Base-by-base conservation (phyloP, 1,140 invertebrate species). In the Caenorhabditis remanei region DNA sequence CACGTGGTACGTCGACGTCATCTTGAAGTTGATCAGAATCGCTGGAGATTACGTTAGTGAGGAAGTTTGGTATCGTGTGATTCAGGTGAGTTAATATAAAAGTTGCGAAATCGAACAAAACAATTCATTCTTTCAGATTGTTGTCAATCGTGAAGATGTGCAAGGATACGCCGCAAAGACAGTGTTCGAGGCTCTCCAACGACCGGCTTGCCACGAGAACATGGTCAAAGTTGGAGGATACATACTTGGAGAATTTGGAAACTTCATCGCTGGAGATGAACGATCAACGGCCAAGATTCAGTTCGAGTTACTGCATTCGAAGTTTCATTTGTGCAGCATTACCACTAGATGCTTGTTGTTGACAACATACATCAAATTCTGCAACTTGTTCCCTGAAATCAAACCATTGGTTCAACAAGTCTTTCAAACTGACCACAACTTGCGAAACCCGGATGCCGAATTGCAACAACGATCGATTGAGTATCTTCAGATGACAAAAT, bases 211-310 rank as follows among this genome's bases (percentile, higher is more conserved):
- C 93, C 98, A 99, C 94, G 98, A 99, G 94, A 99, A 99, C 93
- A 99, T 99, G 98, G 98, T 99, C 0, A 99, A 99, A 95, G 98
- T 99, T 65, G 98, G 98, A 83, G 98, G 98, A 43, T 99, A 99
- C 91, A 99, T 99, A 91, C 94, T 99, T 61, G 98, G 98, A 85
- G 98, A 99, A 94, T 99, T 99, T 94, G 98, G 98, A 46, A 99
- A 99, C 94, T 94, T 99, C 40, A 99, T 99, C 93, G 98, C 98
- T 90, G 98, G 98, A 14, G 98, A 99, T 94, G 96, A 97, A 85
- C 95, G 98, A 83, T 99, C 98, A 63, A 79, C 90, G 85, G 92
- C 92, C 19, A 83, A 88, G 46, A 90, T 92, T 48, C 92, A 91
- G 67, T 92, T 93, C 63, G 90, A 93, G 40, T 84, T 91, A 32